A percentile compares a stretch with the other conserved stretches of the same genome.
These are phyloP conservation scores for Adelphocoris suturalis DNA, from an alignment of 2,888 invertebrate genomes.

Conservation along the genomic window DNA sequence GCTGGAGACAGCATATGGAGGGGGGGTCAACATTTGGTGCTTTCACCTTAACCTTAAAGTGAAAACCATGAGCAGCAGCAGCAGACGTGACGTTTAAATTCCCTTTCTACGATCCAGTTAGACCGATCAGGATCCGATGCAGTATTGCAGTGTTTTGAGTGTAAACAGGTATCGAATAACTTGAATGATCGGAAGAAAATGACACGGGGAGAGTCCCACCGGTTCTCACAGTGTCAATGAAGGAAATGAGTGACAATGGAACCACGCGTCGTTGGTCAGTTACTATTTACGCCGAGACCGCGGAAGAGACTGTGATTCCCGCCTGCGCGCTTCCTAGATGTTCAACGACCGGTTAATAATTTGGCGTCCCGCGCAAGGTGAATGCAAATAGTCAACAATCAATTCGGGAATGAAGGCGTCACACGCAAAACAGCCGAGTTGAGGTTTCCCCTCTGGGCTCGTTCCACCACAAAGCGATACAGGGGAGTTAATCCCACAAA, in stretches of 20 bases:
- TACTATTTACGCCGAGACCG: neutral
- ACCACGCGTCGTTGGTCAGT: neutral
- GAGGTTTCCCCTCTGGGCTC: too few relatives aligned
- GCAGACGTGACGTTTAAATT: too few relatives aligned
- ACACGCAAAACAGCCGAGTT: conserved; percentile 1
- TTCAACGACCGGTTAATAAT: conserved; percentile 36
- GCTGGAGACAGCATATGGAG: too few relatives aligned
- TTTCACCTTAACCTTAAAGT: too few relatives aligned
- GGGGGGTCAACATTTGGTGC: too few relatives aligned
- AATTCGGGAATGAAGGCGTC: neutral
- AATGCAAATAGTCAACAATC: neutral
- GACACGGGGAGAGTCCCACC: neutral
- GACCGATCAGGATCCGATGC: too few relatives aligned
- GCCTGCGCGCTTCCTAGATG: neutral
- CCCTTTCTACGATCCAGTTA: too few relatives aligned
- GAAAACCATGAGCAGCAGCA: too few relatives aligned
- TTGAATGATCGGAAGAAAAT: neutral
- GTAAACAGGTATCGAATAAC: too few relatives aligned
- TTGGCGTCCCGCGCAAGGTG: conserved; percentile 16
- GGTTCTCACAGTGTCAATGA: neutral
- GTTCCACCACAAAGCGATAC: too few relatives aligned
- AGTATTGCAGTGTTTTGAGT: too few relatives aligned
- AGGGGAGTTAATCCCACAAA: too few relatives aligned
- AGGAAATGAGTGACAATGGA: conserved; percentile 22
- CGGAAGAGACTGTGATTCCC: conserved; percentile 13